Base-by-base conservation (phyloP, 2,888 invertebrate genomes). In the Euphydryas editha region DNA sequence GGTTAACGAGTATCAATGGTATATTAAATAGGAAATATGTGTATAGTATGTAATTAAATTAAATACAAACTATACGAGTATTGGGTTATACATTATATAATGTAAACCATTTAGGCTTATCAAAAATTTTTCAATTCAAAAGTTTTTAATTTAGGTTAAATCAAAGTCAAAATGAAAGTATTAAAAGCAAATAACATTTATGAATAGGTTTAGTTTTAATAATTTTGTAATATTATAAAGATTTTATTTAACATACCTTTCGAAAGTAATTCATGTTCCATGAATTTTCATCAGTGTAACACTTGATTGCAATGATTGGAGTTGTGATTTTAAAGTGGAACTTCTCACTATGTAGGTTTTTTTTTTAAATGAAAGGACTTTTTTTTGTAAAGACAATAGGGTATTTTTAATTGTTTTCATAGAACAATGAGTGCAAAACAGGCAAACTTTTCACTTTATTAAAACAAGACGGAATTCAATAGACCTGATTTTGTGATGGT, bases 391-490 rank as follows among this genome's bases (percentile, higher is more conserved):
- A 66, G 72, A 72, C 73, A 74, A 72, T 74, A 62, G 69, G 61
- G 61, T 58, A 65, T 68, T 61, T 64, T 67, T 72, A 68, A 73
- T 74, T 74, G 74, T 74, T 72, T 68, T 69, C 73, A 63, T 66
- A 61, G 68, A 74, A 74, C 74, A 74, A 74, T 74, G 67, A 68
- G 63, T 63, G 68, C 51, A 69, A 69, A 70, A 71, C 71, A 62
- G 57, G 60, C 68, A 69, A 71, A 71, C 62, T 63, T 72, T 73
- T 69, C 61, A 67, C 68, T 69, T 72, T 68, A 72, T 69, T 69
- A 55, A 68, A 65, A 67, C 62, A 65, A 61, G 65, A 67, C 68
- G 59, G 58, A 71, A 67, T 63, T 70, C 65, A 67, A 67, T 64
- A 59, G 57, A 47, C 63, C 24, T 65, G 49, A 61, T 67, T 47